These are phyloP conservation scores for Rhaphigaster nebulosa DNA, from an alignment of 2,888 invertebrate species.

Conservation along the genomic window DNA sequence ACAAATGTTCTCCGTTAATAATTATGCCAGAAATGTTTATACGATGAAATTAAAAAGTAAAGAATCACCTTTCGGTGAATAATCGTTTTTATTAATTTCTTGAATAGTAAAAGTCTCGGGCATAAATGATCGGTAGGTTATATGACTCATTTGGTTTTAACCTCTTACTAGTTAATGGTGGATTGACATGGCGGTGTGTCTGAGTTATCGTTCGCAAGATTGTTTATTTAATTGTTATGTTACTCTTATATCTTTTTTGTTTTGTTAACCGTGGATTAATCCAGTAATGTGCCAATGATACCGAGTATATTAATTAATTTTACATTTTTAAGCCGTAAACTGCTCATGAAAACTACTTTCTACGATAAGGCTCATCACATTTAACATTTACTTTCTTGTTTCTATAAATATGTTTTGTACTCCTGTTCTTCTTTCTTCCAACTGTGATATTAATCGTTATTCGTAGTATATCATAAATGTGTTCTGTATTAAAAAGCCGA, in stretches of 20 bases:
- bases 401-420: conserved; percentile 19
- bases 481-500: neutral
- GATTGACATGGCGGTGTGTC: conserved; percentile 60
- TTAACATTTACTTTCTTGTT: conserved; percentile 48
- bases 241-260: conserved; percentile 29
- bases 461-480: conserved; percentile 42
- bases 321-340: conserved; percentile 39
- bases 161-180: conserved; percentile 58
- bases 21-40: neutral
- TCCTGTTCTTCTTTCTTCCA: neutral
- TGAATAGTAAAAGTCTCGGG: neutral
- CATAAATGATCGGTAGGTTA: conserved; percentile 57
- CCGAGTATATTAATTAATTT: neutral
- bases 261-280: neutral
- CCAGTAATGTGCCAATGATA: conserved; percentile 57
- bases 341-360: conserved; percentile 35
- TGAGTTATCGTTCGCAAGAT: conserved; percentile 45
- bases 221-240: conserved; percentile 57
- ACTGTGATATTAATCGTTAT: conserved; percentile 56
- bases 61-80: neutral
- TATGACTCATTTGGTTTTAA: conserved; percentile 60
- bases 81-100: neutral
- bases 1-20: neutral
- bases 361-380: conserved; percentile 47
- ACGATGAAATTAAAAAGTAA: neutral